phyloP scores from a whole-genome alignment of 2,113 vertebrate species.

The Puma concolor region DNA sequence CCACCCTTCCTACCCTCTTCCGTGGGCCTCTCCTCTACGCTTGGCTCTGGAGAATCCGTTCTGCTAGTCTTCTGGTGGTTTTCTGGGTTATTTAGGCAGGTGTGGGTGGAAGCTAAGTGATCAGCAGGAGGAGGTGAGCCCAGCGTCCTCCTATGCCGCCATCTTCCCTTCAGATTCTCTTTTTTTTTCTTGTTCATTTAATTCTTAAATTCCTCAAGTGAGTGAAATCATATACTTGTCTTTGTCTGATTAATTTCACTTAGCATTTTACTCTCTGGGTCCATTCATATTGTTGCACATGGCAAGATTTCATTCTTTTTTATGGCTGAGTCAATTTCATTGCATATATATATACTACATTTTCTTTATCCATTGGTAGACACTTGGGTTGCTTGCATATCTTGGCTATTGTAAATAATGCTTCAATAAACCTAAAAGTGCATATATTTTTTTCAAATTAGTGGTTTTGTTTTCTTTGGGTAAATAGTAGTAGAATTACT shows the following conservation, averaged over 20 bases:
- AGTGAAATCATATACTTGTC: not conserved
- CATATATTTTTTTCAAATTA: not conserved
- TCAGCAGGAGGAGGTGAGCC: too few relatives aligned
- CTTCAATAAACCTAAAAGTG: not conserved
- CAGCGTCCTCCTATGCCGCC: too few relatives aligned
- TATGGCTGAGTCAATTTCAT: not conserved
- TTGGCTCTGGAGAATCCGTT: too few relatives aligned
- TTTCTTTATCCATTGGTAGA: not conserved
- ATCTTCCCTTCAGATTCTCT: not conserved
- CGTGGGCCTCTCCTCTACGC: too few relatives aligned
- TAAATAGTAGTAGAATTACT: not conserved
- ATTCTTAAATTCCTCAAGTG: not conserved
- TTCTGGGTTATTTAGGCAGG: too few relatives aligned
- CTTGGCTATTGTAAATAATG: not conserved
- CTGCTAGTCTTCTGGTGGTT: too few relatives aligned
- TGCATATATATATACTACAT: not conserved
- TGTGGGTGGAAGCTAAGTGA: too few relatives aligned
- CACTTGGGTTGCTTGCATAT: not conserved
- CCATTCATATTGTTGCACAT: not conserved
- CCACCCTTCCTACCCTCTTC: too few relatives aligned
- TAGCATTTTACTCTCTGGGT: not conserved
- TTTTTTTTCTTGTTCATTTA: not conserved
- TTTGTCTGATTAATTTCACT: not conserved
- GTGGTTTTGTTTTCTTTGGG: not conserved
- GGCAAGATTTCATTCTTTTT: not conserved